Conservation (phyloP, 2,113 vertebrate genomes). For the Chaenocephalus aceratus region DNA sequence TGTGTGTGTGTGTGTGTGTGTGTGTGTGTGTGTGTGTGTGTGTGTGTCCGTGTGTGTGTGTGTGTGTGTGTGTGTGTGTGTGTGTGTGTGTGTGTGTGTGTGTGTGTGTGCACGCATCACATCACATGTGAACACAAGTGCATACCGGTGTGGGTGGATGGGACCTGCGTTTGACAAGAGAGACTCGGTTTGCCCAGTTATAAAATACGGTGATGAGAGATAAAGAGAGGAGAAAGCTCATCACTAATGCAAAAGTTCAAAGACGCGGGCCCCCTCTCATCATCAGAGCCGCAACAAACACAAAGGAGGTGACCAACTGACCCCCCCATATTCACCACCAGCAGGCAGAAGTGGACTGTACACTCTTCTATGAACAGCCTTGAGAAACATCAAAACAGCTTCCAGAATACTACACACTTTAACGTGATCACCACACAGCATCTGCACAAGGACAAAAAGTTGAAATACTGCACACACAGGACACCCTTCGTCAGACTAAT, state of each 20-base stretch:
- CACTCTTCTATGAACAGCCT: slow-evolving; percentile 13
- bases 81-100: not conserved
- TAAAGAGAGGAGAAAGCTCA: slow-evolving; percentile 71
- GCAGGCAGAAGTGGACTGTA: slow-evolving; percentile 28
- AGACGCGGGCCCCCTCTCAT: slow-evolving; percentile 76
- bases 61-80: not conserved
- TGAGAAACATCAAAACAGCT: slow-evolving; percentile 13
- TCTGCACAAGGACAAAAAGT: slow-evolving; percentile 14
- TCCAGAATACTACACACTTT: slow-evolving; percentile 4
- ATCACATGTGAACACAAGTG: slow-evolving; percentile 42
- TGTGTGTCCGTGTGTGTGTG: slow-evolving; percentile 7
- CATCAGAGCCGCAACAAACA: slow-evolving; percentile 70
- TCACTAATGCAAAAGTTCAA: slow-evolving; percentile 81
- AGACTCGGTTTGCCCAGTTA: slow-evolving; percentile 59
- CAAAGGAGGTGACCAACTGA: slow-evolving; percentile 77
- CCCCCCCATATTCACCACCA: slow-evolving; percentile 50
- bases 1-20: too few relatives aligned
- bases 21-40: too few relatives aligned
- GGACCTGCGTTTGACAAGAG: slow-evolving; percentile 54
- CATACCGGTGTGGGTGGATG: slow-evolving; percentile 61
- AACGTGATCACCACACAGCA: not conserved
- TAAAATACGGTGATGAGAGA: slow-evolving; percentile 75
- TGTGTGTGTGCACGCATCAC: slow-evolving; percentile 2
- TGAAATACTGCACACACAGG: not conserved
- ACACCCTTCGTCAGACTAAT: not conserved